Percentiles rank a stretch among this genome's conserved stretches.
These are phyloP conservation scores for Drosophila pseudoobscura DNA, from an alignment of 1,140 invertebrate genomes.

Conservation along the genomic window DNA sequence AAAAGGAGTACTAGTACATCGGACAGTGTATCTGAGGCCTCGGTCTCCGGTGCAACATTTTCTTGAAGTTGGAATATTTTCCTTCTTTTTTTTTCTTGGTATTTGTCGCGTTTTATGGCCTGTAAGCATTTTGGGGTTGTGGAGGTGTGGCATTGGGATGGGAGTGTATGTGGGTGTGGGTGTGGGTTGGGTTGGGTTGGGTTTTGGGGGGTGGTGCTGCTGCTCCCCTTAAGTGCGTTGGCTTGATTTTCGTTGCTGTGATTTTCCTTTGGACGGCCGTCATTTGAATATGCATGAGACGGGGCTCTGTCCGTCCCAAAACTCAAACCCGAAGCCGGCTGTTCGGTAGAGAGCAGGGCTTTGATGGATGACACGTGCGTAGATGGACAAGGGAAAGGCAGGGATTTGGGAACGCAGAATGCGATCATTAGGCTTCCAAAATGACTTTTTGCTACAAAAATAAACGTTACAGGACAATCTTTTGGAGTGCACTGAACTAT, in stretches of 20 bases:
- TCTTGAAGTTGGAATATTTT: neutral
- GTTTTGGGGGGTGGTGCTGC: conserved; percentile 31
- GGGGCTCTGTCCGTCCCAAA: neutral
- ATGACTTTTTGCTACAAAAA: too few species aligned
- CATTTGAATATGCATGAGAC: conserved; percentile 77
- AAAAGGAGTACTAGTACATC: too few species aligned
- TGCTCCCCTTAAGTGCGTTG: conserved; percentile 63
- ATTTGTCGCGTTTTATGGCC: conserved; percentile 72
- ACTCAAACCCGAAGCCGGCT: neutral
- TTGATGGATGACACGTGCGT: conserved; percentile 73
- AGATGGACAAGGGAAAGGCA: conserved; percentile 12
- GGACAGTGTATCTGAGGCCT: too few species aligned
- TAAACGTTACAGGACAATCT: too few species aligned
- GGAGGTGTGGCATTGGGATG: neutral
- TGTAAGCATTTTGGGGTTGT: conserved; percentile 30
- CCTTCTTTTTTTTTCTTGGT: conserved; percentile 22
- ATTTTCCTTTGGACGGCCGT: conserved; percentile 42
- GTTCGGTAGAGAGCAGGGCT: neutral
- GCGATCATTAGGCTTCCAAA: neutral
- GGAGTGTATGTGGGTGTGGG: neutral
- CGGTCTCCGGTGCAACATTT: too few species aligned
- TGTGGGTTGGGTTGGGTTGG: neutral
- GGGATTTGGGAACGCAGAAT: neutral
- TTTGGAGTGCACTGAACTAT: too few species aligned
- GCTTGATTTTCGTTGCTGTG: conserved; percentile 75